Base-by-base conservation (phyloP, 2,888 invertebrate species). In the Diplazon laetatorius region DNA sequence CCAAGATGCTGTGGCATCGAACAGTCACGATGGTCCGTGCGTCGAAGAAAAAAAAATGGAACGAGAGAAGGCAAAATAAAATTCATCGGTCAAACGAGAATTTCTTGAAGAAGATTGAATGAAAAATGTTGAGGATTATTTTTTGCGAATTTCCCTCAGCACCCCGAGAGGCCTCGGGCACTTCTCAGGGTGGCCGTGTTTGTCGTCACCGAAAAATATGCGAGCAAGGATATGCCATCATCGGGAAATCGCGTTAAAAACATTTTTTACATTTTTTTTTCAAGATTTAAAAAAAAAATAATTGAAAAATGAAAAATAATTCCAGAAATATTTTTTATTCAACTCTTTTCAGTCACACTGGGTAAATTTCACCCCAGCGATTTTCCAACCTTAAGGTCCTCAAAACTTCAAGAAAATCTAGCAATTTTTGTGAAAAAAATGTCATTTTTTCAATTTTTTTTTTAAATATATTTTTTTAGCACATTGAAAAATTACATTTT, bases 1-100 rank as follows among this genome's bases (percentile, higher is more conserved):
- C 95, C 95, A 95, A 93, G 93, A 96, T 96, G 92, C 95, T 95
- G 93, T 92, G 92, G 92, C 92, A 92, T 92, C 92, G 92, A 30
- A 52, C 48, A 57, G 46, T 39, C 62, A 72, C 71, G 69, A 35
- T 59, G 12, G 37, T 69, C 76, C 78, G 55, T 80, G 78, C 81
- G 83, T 78, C 78, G 78, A 80, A 68, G 74, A 68, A 83, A 84
- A 82, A 81, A 79, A 82, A 81, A 82, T 77, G 76, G 78, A 82
- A 79, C 77, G 60, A 76, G 70, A 73, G 35, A 25, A 30, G 8
- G 14, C 20, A 20, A 59, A 10, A 16, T 9, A 12, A 6, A 9
- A 37, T 48, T 18, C 5, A 77, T 80, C 6, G 59, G 65, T 18
- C 9, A 1, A 12, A 44, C 30, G 30, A 2, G 30, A 30, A 30